Evolutionary conservation across 2,888 invertebrate species (phyloP), one percentile per base, ranked within the genome.

Genomic region (Rotaria macrura): DNA sequence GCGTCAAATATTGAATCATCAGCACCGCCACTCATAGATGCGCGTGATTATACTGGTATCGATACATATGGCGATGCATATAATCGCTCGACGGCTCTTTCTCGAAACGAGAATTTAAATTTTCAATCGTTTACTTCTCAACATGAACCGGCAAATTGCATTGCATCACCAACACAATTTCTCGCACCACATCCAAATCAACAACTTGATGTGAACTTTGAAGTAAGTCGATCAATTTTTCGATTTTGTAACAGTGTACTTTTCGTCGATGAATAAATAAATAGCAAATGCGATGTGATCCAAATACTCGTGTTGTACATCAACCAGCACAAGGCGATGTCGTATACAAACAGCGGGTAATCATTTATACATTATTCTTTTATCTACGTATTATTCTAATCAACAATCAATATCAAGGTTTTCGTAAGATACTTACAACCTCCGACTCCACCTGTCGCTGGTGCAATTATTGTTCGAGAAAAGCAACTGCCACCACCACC

Each of bases 381-480:
- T 29, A 25, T 57, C 1, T 34, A 20, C 29, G n/a, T 0, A 17
- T 34, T 9, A 49, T 83, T 40, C 0, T 29, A 2, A 25, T n/a
- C 17, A 2, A 49, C 29, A 20, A 40, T 47, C n/a, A n/a, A n/a
- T n/a, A n/a, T n/a, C n/a, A n/a, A 49, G 83, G 47, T 83, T 23
- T 84, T 84, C n/a, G 84, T 84, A 17, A 10, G 47, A 38, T 84
- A 84, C 34, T 20, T 84, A 38, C 84, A 84, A 54, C 84, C 84
- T 23, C 84, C 84, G 12, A 49, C 84, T 25, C 84, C 84, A 38
- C 84, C 84, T 52, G 34, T 38, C 2, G 23, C 17, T 84, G 84
- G 84, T 4, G 2, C 84, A 34, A 84, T 84, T 49, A 84, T 84
- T 52, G 38, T 84, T 52, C 49, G 54, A 52, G 84, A 84, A 84